These are phyloP conservation scores for Coracias cyanogaster DNA, from an alignment of 2,797 vertebrate species.

Conservation along the genomic window DNA sequence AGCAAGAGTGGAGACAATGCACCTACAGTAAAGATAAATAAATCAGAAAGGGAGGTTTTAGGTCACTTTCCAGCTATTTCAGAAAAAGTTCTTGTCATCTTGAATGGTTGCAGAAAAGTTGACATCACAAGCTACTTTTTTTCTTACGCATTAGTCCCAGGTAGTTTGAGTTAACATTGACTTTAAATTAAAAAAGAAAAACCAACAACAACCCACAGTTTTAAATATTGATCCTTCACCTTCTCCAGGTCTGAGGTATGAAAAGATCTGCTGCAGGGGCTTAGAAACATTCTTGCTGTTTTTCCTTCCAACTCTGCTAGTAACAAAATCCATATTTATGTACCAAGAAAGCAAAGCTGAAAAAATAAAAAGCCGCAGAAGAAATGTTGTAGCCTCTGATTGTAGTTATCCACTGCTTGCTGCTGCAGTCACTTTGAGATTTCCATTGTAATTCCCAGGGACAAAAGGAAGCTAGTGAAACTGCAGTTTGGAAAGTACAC, in stretches of 20 bases:
- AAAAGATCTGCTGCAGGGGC: not conserved
- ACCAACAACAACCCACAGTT: not conserved
- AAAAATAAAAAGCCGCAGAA: not conserved
- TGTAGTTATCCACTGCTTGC: not conserved
- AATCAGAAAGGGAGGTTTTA: not conserved
- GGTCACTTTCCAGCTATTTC: not conserved
- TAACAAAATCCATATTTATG: conserved; percentile 21
- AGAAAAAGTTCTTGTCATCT: not conserved
- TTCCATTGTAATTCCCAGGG: not conserved
- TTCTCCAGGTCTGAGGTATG: conserved; percentile 2
- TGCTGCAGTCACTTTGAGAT: not conserved
- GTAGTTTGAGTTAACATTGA: not conserved
- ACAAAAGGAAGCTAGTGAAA: not conserved
- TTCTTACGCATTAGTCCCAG: not conserved
- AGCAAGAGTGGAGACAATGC: not conserved
- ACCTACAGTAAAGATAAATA: not conserved
- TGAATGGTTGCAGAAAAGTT: not conserved
- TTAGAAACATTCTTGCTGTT: not conserved
- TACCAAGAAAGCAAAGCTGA: not conserved
- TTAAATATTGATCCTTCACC: conserved; percentile 15
- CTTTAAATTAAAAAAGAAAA: not conserved
- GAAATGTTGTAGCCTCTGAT: not conserved
- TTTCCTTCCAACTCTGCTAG: conserved; percentile 8
- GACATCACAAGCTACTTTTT: not conserved
- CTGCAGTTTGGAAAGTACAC: not conserved